Evolutionary conservation across 2,888 invertebrate genomes (phyloP).

Genomic region (Agonopterix subpropinquella): DNA sequence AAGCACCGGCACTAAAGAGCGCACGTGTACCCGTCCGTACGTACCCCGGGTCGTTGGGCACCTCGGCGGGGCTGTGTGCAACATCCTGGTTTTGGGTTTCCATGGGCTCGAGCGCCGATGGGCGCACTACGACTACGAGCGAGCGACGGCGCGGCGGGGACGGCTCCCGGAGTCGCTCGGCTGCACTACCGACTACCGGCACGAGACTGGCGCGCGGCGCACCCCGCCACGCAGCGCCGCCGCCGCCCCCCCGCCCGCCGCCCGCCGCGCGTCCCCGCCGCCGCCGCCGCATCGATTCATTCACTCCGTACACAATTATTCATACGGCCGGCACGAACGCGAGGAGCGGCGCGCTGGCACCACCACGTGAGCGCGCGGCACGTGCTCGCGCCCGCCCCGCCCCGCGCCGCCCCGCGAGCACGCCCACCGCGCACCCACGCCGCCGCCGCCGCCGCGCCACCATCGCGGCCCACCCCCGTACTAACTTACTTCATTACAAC

Average conservation of each 20-base stretch:
- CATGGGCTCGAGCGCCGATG: slow-evolving; percentile 74
- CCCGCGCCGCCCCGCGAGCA: slow-evolving; percentile 32
- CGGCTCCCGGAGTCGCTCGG: slow-evolving; percentile 79
- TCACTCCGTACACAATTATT: slow-evolving; percentile 72
- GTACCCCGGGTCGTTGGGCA: slow-evolving; percentile 97
- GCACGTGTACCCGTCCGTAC: slow-evolving; percentile 28
- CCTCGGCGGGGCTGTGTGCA: slow-evolving; percentile 90
- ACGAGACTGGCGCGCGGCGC: slow-evolving; percentile 79
- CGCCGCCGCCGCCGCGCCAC: neutral
- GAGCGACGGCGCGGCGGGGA: slow-evolving; percentile 75
- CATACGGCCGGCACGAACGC: slow-evolving; percentile 66
- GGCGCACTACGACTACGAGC: slow-evolving; percentile 77
- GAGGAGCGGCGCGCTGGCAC: slow-evolving; percentile 44
- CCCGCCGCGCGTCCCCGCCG: slow-evolving; percentile 47
- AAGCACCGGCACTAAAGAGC: slow-evolving; percentile 17
- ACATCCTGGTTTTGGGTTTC: slow-evolving; percentile 87
- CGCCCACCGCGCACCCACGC: slow-evolving; percentile 34
- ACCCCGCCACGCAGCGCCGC: slow-evolving; percentile 56
- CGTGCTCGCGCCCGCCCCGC: slow-evolving; percentile 55
- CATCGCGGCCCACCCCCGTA: neutral
- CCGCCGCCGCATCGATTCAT: slow-evolving; percentile 71
- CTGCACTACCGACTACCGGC: slow-evolving; percentile 83
- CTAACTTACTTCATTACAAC: neutral
- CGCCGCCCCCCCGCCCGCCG: slow-evolving; percentile 36
- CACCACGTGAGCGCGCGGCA: slow-evolving; percentile 69